Conservation (phyloP, 2,113 vertebrate species). For the Gulo gulo region DNA sequence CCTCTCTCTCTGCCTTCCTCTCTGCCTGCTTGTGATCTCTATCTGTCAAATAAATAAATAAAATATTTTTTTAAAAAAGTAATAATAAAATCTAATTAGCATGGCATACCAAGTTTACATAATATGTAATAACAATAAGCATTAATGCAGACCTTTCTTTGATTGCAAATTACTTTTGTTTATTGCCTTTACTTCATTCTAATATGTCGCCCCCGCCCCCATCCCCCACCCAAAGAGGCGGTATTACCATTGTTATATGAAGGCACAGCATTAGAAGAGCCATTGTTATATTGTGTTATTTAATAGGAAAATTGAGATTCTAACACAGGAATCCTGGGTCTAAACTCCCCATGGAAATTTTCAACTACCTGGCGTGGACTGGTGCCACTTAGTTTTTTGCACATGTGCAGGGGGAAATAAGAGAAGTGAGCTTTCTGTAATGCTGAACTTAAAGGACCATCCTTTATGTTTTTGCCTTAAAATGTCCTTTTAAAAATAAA, state of each 20-base stretch:
- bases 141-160: not conserved
- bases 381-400: not conserved
- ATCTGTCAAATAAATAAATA: no score
- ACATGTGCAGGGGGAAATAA: not conserved
- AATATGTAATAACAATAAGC: not conserved
- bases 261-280: not conserved
- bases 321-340: not conserved
- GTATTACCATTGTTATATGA: not conserved
- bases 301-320: not conserved
- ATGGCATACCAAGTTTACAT: not conserved
- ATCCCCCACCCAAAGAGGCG: not conserved
- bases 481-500: not conserved
- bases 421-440: not conserved
- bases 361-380: not conserved
- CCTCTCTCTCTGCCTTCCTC: no score
- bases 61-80: no score
- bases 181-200: not conserved
- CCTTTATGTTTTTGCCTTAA: not conserved
- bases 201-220: not conserved
- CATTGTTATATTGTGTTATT: not conserved
- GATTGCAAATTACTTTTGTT: constrained; percentile 1
- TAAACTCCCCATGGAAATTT: not conserved
- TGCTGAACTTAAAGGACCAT: not conserved
- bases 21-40: no score
- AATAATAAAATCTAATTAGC: not conserved